Conservation (phyloP, 2,797 vertebrate species). For the Furcifer pardalis region DNA sequence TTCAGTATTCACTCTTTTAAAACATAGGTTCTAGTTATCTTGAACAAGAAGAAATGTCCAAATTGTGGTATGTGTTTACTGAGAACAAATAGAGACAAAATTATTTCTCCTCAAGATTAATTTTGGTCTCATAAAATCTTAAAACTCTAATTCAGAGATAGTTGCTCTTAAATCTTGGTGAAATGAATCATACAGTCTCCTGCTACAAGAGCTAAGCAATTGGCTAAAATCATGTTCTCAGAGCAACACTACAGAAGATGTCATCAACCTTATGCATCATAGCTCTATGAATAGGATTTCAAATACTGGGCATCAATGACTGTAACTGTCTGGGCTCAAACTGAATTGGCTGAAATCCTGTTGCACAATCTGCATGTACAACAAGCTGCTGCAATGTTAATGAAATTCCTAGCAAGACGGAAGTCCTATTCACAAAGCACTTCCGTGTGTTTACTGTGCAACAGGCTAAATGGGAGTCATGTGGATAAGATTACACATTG, state of each 20-base stretch:
- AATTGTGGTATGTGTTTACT: background rate
- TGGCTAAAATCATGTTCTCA: background rate
- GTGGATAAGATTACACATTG: too few species aligned
- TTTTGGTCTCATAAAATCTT: background rate
- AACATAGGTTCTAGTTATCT: background rate
- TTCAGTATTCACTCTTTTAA: background rate
- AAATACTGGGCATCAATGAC: background rate
- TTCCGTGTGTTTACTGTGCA: too few species aligned
- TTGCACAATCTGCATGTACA: too few species aligned
- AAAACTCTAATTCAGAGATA: background rate
- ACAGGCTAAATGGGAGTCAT: too few species aligned
- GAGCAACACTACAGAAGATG: too few species aligned
- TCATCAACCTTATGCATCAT: too few species aligned
- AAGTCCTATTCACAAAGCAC: too few species aligned
- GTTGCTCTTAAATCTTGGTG: background rate
- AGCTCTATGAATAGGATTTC: too few species aligned
- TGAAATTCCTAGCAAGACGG: too few species aligned
- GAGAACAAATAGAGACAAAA: background rate
- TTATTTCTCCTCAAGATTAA: background rate
- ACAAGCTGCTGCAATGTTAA: too few species aligned
- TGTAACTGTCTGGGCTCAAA: background rate
- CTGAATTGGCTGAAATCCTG: too few species aligned
- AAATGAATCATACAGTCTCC: background rate
- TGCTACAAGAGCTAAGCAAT: background rate
- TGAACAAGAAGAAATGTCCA: background rate